Base-by-base conservation (phyloP, 1,140 invertebrate genomes). In the Drosophila subobscura region DNA sequence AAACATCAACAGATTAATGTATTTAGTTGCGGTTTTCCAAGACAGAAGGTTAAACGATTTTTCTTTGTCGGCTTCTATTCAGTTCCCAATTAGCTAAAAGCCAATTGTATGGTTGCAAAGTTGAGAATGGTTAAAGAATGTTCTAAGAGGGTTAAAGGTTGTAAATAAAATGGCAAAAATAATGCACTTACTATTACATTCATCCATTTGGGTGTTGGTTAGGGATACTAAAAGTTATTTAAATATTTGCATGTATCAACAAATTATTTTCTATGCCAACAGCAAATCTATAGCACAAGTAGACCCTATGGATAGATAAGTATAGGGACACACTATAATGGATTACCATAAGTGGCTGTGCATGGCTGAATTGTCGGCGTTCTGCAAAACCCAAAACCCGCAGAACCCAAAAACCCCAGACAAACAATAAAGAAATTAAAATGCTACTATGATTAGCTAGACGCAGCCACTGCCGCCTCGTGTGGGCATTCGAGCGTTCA, bases 401-500 rank as follows among this genome's bases (percentile, higher is more conserved):
- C 47, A 7, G 20, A 50, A 50, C 22, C 25, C 45, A 53, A 63
- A 65, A 52, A 46, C 37, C 46, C 16, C 47, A 66, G 45, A 57
- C 49, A 76, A 64, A 41, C 65, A 44, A 54, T 46, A 72, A 72
- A 60, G 41, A 52, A 58, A 56, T 68, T 68, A 40, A 55, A 68
- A 68, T 68, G 63, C 44, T 68, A 25, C 66, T 25, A 68, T 68
- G 66, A 68, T 67, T 66, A 50, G 40, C 49, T 23, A 23, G 49
- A 57, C 5, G 25, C 5, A 5, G 29, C 29, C 5, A 50, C 52
- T 54, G 56, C 77, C 54, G 65, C 77, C 70, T 57, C 57, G 64
- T 63, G 74, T 37, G 68, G 60, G 72, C 72, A 75, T 66, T 86
- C 77, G 77, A 85, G 77, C 80, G 74, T 86, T 64, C 60, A 70